phyloP scores from a whole-genome alignment of 2,797 vertebrate species.

The Enoplosus armatus region DNA sequence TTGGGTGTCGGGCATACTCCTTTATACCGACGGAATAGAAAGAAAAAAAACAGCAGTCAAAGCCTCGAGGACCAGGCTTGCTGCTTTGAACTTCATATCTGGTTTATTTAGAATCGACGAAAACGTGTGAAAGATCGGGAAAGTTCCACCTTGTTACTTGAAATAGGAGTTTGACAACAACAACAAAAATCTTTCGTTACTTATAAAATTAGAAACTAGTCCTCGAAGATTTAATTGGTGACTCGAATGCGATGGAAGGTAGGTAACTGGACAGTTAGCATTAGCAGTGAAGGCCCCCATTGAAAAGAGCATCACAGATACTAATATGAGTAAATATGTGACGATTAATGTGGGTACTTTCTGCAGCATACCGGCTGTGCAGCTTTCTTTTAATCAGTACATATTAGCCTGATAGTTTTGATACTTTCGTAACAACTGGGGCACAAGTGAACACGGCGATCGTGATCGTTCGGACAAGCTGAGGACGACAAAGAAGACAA shows the following conservation, averaged over 20 bases:
- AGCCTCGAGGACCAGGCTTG: not conserved
- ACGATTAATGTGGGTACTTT: not conserved
- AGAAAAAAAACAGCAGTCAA: slow-evolving; percentile 1
- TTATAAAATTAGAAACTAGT: not conserved
- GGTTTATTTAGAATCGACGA: not conserved
- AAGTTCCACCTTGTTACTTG: too few species aligned
- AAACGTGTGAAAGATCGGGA: not conserved
- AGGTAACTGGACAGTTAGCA: not conserved
- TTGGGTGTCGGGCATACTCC: not conserved
- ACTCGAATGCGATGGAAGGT: not conserved
- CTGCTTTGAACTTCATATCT: not conserved
- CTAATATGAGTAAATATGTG: not conserved
- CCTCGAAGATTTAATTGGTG: not conserved
- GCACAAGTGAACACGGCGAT: not conserved
- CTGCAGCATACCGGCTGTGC: not conserved
- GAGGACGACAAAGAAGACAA: not conserved
- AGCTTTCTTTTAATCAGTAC: not conserved
- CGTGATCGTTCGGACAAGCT: not conserved
- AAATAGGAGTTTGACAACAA: too few species aligned
- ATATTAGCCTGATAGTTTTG: not conserved
- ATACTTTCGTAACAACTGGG: not conserved
- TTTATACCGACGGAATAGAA: not conserved
- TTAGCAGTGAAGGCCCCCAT: not conserved
- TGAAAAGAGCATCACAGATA: not conserved
- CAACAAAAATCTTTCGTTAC: too few species aligned